A percentile compares a stretch with the other conserved stretches of the same genome.
Conservation (phyloP, 2,888 invertebrate species). For the Brenthis hecate region DNA sequence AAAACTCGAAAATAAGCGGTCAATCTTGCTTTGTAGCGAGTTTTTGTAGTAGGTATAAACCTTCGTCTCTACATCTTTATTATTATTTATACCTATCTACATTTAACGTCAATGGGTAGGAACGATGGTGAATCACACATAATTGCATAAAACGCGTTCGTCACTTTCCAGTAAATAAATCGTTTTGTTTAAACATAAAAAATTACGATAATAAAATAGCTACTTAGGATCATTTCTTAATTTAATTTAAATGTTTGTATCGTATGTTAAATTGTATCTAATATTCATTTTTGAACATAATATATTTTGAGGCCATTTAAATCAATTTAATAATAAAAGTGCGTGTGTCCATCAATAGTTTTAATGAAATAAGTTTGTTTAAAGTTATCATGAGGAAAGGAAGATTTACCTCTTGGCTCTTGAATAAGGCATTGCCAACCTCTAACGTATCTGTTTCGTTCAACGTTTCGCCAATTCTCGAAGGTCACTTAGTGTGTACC, state of each 20-base stretch:
- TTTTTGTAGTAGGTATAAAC: too few relatives aligned
- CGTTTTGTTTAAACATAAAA: not conserved
- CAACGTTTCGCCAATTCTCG: constrained; percentile 35
- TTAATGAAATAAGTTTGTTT: too few relatives aligned
- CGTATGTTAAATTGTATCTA: too few relatives aligned
- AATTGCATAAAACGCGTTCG: not conserved
- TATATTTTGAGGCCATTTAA: too few relatives aligned
- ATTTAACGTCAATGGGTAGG: not conserved
- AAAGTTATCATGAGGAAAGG: constrained; percentile 20
- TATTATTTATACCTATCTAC: not conserved
- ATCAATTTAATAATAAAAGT: too few relatives aligned
- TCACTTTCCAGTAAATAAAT: not conserved
- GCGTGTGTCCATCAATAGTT: too few relatives aligned
- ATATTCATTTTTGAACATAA: too few relatives aligned
- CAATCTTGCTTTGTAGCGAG: too few relatives aligned
- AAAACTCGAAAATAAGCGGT: too few relatives aligned
- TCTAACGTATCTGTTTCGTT: constrained; percentile 33
- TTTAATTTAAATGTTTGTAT: too few relatives aligned
- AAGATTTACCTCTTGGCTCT: constrained; percentile 20
- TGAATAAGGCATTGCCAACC: constrained; percentile 15
- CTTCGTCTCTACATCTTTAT: not conserved
- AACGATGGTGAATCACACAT: constrained; percentile 2
- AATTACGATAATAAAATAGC: not conserved
- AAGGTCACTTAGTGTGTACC: constrained; percentile 36
- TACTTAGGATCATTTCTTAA: not conserved